Evolutionary conservation across 2,888 invertebrate genomes (phyloP).

Genomic region (Synergus gifuensis): DNA sequence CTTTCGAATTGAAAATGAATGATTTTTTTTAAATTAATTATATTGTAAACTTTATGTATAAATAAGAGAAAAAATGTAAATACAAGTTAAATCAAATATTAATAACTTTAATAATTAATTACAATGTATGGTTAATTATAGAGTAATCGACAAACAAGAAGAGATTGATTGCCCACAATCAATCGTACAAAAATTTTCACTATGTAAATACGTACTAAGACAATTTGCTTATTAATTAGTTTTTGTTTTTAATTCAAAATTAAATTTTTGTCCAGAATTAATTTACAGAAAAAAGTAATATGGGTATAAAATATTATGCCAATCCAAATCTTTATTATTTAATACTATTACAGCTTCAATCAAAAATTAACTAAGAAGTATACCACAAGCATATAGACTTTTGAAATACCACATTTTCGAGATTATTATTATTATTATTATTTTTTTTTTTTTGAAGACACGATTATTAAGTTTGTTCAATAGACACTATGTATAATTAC

Average conservation of each 20-base stretch:
- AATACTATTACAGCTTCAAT: too few relatives aligned
- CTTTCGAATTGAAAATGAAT: neutral
- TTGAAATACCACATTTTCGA: neutral
- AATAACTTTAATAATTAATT: neutral
- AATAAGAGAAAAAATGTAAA: neutral
- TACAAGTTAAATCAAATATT: neutral
- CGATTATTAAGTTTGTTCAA: neutral
- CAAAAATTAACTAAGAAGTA: too few relatives aligned
- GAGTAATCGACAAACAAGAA: neutral
- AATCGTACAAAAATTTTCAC: neutral
- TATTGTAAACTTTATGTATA: neutral
- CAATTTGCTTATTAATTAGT: neutral
- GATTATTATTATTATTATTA: neutral
- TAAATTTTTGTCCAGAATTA: neutral
- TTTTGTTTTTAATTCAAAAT: neutral
- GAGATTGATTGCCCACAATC: neutral
- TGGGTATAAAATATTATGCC: neutral
- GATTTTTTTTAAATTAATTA: too few relatives aligned
- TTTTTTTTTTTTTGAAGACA: neutral
- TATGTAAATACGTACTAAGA: neutral
- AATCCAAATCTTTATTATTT: too few relatives aligned
- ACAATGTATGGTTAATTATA: neutral
- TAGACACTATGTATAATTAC: slow-evolving; percentile 17
- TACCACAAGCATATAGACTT: too few relatives aligned
- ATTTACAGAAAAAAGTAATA: too few relatives aligned